Evolutionary conservation across 1,140 invertebrate genomes (phyloP).

Genomic region (Lordiphosa stackelbergi): DNA sequence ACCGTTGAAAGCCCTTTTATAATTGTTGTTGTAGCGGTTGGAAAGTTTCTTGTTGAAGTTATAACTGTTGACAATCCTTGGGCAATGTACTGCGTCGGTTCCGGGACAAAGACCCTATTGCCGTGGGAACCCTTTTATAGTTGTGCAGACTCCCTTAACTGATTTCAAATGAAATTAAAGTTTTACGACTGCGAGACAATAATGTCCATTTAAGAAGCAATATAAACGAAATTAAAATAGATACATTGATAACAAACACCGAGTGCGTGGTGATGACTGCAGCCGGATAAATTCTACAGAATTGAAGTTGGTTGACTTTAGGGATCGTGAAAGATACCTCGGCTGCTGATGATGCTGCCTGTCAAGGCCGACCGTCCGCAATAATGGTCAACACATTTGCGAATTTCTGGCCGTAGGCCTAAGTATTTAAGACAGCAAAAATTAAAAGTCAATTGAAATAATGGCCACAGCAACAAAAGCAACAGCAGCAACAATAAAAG

Average conservation of each 20-base stretch:
- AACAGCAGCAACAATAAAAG: slow-evolving; percentile 36
- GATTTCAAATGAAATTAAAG: slow-evolving; percentile 54
- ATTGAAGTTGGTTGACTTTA: slow-evolving; percentile 61
- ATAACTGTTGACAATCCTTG: too few species aligned
- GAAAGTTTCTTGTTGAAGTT: too few species aligned
- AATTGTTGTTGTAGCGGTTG: too few species aligned
- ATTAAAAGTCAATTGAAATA: slow-evolving; percentile 64
- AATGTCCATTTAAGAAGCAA: slow-evolving; percentile 25
- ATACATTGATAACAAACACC: slow-evolving; percentile 61
- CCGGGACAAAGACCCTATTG: too few species aligned
- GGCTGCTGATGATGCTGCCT: slow-evolving; percentile 3
- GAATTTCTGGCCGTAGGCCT: slow-evolving; percentile 11
- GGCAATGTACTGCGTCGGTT: too few species aligned
- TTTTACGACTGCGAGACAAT: slow-evolving; percentile 42
- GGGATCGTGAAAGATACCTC: slow-evolving; percentile 10
- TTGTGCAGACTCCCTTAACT: slow-evolving; percentile 23
- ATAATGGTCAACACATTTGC: slow-evolving; percentile 33
- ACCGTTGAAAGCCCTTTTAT: not conserved
- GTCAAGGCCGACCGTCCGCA: slow-evolving; percentile 45
- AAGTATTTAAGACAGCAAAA: slow-evolving; percentile 28
- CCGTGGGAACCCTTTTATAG: not conserved
- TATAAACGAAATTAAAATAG: slow-evolving; percentile 68
- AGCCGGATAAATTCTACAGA: slow-evolving; percentile 42
- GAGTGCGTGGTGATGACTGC: slow-evolving; percentile 16
- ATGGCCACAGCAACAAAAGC: slow-evolving; percentile 26